Evolutionary conservation across 1,140 invertebrate genomes (phyloP), one percentile per base, ranked within the genome.

Genomic region (Caerostris extrusa): DNA sequence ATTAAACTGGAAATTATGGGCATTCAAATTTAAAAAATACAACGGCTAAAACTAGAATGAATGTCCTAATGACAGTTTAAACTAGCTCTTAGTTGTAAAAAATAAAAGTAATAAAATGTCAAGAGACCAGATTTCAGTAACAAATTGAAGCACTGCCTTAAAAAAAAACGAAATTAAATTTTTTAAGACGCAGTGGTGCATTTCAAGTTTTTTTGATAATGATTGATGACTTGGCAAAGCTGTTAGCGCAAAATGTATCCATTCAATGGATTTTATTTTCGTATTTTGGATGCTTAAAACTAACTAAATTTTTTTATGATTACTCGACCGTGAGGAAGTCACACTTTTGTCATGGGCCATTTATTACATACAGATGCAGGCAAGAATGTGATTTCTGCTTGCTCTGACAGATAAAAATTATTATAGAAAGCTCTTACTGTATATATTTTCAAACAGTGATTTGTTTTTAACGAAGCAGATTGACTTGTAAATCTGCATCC

Each of bases 151-250:
- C 67, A 71, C 19, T 71, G 67, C 67, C n/a, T 34, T 34, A 19
- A 19, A 71, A 69, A n/a, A 71, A 71, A 19, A 71, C 8, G 17
- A 34, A 53, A 77, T 53, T 12, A 34, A 77, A 77, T 50, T 77
- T 7, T 12, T 77, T 53, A 50, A 77, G 19, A 77, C 7, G 69
- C 69, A 77, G n/a, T 34, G 19, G 7, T 67, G 61, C 61, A 50
- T 77, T 77, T 77, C 34, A 50, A 77, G 19, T 50, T 50, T 77
- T n/a, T 34, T 77, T 77, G 69, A 77, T 53, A 77, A 77, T 77
- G 34, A 77, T 77, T 53, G 34, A 77, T 77, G 69, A 71, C 69
- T 34, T 10, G 10, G 69, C 19, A 34, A 50, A 67, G n/a, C 12
- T 67, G n/a, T 12, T 67, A 14, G 69, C 34, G 69, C 69, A 71